phyloP scores from a whole-genome alignment of 2,888 invertebrate genomes.

The Cryptocephalus primarius region DNA sequence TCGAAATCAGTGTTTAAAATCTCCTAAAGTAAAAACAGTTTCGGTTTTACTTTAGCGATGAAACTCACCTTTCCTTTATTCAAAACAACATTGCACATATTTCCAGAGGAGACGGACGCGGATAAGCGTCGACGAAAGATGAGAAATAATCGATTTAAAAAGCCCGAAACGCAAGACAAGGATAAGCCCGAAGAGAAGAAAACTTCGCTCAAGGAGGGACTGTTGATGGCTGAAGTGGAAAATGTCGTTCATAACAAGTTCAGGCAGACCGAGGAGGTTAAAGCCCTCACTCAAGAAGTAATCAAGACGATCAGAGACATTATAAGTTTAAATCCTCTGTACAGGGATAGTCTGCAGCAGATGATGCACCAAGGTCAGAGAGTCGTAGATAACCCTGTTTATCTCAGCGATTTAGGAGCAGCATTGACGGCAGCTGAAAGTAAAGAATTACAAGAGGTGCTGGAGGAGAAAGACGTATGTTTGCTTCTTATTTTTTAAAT shows the following conservation, averaged over 20 bases:
- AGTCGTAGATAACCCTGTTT: slow-evolving; percentile 96
- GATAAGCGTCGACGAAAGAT: slow-evolving; percentile 45
- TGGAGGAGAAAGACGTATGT: slow-evolving; percentile 90
- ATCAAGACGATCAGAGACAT: slow-evolving; percentile 97
- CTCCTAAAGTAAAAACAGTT: not conserved
- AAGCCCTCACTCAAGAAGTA: slow-evolving; percentile 85
- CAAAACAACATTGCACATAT: slow-evolving; percentile 72
- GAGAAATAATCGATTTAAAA: slow-evolving; percentile 31
- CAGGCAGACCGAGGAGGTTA: slow-evolving; percentile 87
- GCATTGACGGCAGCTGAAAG: slow-evolving; percentile 90
- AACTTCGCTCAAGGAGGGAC: slow-evolving; percentile 34
- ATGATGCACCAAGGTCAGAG: slow-evolving; percentile 95
- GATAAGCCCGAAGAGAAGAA: slow-evolving; percentile 7
- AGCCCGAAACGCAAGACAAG: slow-evolving; percentile 15
- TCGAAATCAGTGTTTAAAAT: not conserved
- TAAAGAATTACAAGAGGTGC: slow-evolving; percentile 79
- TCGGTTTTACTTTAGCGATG: slow-evolving; percentile 43
- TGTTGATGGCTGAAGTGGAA: slow-evolving; percentile 90
- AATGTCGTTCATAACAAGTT: slow-evolving; percentile 84
- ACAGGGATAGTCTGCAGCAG: slow-evolving; percentile 94
- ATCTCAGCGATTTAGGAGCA: slow-evolving; percentile 92
- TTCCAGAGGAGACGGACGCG: slow-evolving; percentile 62
- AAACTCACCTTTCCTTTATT: slow-evolving; percentile 74
- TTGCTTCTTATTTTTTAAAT: not conserved
- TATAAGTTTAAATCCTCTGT: slow-evolving; percentile 92